Conservation (phyloP, 2,113 vertebrate species). For the Chlamydotis undulata region DNA sequence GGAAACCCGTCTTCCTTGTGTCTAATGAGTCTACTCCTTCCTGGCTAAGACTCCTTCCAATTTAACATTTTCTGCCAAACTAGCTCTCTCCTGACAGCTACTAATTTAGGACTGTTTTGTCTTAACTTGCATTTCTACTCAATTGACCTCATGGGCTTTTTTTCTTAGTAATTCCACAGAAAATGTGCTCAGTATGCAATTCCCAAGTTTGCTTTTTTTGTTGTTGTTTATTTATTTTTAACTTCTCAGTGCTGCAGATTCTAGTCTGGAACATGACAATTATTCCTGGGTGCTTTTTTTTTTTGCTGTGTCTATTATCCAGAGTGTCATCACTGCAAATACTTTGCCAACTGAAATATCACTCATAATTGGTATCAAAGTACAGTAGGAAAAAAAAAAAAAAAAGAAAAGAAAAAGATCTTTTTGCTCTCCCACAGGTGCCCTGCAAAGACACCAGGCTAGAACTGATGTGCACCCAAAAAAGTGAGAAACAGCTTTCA, state of each 20-base stretch:
- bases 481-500: not conserved
- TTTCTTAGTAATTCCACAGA: not conserved
- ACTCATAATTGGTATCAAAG: not conserved
- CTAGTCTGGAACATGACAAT: not conserved
- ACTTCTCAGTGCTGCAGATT: not conserved
- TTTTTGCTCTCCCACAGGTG: not conserved
- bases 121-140: constrained; percentile 26
- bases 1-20: not conserved
- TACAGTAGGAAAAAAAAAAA: not conserved
- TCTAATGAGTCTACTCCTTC: constrained; percentile 9
- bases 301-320: not conserved
- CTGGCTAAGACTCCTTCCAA: constrained; percentile 22
- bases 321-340: not conserved
- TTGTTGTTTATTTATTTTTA: not conserved
- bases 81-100: constrained; percentile 25
- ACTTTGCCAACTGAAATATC: not conserved
- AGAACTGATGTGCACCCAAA: not conserved
- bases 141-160: constrained; percentile 1
- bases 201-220: not conserved
- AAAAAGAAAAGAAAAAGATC: no score
- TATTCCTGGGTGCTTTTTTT: not conserved
- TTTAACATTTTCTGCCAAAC: constrained; percentile 27
- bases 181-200: constrained; percentile 1
- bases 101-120: constrained; percentile 39
- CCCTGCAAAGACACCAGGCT: not conserved